Base-by-base conservation (phyloP, 2,113 vertebrate genomes). In the Notechis scutatus region DNA sequence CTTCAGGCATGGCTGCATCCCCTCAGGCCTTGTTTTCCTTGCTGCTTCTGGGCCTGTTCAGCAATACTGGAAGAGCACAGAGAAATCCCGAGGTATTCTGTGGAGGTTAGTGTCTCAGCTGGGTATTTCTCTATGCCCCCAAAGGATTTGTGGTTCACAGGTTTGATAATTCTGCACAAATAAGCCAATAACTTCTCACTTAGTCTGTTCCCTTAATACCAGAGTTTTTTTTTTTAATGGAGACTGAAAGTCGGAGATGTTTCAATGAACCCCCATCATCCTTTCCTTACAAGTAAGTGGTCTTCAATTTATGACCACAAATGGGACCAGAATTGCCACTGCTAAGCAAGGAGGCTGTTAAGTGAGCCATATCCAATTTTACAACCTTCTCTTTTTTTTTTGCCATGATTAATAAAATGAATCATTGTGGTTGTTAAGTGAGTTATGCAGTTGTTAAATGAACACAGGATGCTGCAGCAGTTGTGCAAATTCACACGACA, bases 11-110 rank as follows among this genome's bases (percentile, higher is more conserved):
- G 1, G 5, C 0, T 0, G 12, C 26, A 29, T 47, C 93, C 87
- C 34, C 34, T 0, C 0, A 18, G 57, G 64, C 1, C 26, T n/a
- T 94, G 85, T 55, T 95, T 90, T 11, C 59, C 0, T 57, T 95
- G 45, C 11, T 87, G 39, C 88, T 96, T 54, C 89, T 90, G 8
- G 81, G 45, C 15, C 52, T 95, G 14, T 92, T 93, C 85, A 1
- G 24, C 4, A 12, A 47, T 21, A 1, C 42, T 52, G 85, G 2
- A 1, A 64, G 69, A 59, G 12, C 88, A 91, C 90, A 88, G 6
- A 52, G 90, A 69, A 93, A 97, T 23, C 92, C 88, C 0, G 54
- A 94, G 1, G 89, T 91, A 59, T 92, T 96, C 91, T 96, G 95
- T 0, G 20, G 95, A 89, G 93, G 93, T 97, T 74, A 93, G 95